Evolutionary conservation across 1,140 invertebrate genomes (phyloP).

Genomic region (Drosophila parabipectinata): DNA sequence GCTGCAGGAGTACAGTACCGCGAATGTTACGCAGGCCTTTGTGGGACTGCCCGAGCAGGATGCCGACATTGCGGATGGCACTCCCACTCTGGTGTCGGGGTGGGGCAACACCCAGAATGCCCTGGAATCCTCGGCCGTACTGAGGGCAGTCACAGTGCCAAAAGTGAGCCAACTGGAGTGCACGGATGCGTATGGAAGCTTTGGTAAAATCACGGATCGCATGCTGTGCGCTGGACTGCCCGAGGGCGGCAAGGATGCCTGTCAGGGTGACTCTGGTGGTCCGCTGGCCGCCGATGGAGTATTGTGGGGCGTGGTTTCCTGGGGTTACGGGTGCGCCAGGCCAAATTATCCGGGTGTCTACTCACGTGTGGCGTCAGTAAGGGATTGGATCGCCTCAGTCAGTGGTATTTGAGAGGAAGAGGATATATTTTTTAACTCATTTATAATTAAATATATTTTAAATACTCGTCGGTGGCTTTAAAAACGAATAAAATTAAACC

Average conservation of each 20-base stretch:
- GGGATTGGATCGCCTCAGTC: slow-evolving; percentile 83
- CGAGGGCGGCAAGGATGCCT: slow-evolving; percentile 89
- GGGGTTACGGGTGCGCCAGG: slow-evolving; percentile 86
- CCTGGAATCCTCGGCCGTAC: slow-evolving; percentile 45
- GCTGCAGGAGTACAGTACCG: slow-evolving; percentile 45
- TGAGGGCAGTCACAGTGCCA: slow-evolving; percentile 84
- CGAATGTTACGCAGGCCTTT: slow-evolving; percentile 39
- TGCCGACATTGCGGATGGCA: slow-evolving; percentile 56
- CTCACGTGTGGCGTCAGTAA: slow-evolving; percentile 84
- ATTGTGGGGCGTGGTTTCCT: slow-evolving; percentile 86
- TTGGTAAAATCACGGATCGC: slow-evolving; percentile 85
- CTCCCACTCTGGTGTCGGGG: slow-evolving; percentile 80
- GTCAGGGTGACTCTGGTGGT: slow-evolving; percentile 86
- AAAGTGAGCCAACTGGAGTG: slow-evolving; percentile 75
- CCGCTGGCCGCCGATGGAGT: slow-evolving; percentile 73
- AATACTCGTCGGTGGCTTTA: not conserved
- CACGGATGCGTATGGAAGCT: slow-evolving; percentile 56
- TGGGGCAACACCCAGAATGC: slow-evolving; percentile 83
- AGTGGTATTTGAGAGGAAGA: slow-evolving; percentile 41
- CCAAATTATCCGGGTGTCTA: slow-evolving; percentile 86
- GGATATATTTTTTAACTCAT: too few species aligned
- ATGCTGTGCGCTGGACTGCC: slow-evolving; percentile 89
- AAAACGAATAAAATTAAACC: not conserved
- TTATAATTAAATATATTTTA: not conserved
- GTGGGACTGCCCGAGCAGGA: slow-evolving; percentile 54